These are phyloP conservation scores for Channa striata DNA, from an alignment of 2,797 vertebrate species.

Conservation along the genomic window DNA sequence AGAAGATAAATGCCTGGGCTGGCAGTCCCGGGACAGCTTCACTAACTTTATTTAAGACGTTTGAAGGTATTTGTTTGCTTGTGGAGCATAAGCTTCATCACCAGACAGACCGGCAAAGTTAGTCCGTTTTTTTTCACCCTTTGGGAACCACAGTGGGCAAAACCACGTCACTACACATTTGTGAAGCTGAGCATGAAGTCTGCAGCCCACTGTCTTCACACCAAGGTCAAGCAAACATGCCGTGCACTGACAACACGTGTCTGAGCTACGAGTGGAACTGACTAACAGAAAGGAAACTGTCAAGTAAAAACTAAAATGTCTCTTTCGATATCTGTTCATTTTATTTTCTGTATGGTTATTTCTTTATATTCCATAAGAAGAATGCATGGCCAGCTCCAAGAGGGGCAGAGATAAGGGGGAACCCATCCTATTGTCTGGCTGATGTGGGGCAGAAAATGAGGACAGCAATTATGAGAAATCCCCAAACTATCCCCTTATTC, in stretches of 20 bases:
- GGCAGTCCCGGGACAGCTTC: neutral
- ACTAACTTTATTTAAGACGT: constrained; percentile 22
- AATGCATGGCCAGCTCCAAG: constrained; percentile 7
- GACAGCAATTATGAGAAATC: constrained; percentile 79
- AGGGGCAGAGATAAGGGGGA: constrained; percentile 37
- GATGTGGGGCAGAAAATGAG: constrained; percentile 86
- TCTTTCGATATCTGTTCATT: neutral
- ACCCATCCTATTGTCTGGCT: constrained; percentile 79
- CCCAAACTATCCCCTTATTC: constrained; percentile 28
- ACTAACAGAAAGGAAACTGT: neutral
- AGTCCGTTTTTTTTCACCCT: constrained; percentile 52
- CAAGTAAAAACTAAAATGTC: neutral
- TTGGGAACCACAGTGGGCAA: constrained; percentile 61
- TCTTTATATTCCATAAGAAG: constrained; percentile 29
- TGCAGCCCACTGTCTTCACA: constrained; percentile 50
- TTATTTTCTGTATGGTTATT: constrained; percentile 7
- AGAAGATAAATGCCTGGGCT: neutral
- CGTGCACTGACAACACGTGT: constrained; percentile 5
- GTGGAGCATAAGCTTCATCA: constrained; percentile 8
- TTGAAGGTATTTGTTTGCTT: constrained; percentile 31
- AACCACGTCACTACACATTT: constrained; percentile 65
- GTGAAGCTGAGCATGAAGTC: constrained; percentile 59
- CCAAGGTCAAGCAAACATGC: constrained; percentile 59
- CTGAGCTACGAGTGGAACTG: neutral
- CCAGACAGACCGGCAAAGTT: constrained; percentile 42